A percentile compares a stretch with the other conserved stretches of the same genome.
These are phyloP conservation scores for Odontocolon sp. DNA, from an alignment of 2,888 invertebrate species.

Conservation along the genomic window DNA sequence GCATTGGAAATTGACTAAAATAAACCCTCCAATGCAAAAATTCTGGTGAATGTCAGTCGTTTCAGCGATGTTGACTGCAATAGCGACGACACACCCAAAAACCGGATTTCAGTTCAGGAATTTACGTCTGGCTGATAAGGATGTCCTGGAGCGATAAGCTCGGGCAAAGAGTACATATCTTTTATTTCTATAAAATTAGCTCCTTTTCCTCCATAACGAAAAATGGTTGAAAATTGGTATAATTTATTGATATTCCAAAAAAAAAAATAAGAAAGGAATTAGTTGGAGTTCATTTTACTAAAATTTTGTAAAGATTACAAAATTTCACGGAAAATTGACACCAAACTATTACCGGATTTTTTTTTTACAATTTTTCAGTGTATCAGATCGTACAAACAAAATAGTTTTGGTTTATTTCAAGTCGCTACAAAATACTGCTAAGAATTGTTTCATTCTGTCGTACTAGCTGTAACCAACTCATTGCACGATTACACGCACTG, in stretches of 20 bases:
- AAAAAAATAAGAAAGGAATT: too few relatives aligned
- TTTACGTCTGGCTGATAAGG: conserved; percentile 28
- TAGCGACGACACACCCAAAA: conserved; percentile 37
- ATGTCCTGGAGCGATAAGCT: conserved; percentile 22
- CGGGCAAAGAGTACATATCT: background rate
- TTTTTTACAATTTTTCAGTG: too few relatives aligned
- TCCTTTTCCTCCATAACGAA: background rate
- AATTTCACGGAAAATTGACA: too few relatives aligned
- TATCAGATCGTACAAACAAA: background rate
- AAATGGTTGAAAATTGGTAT: too few relatives aligned
- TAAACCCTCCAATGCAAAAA: too few relatives aligned
- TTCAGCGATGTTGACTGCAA: too few relatives aligned
- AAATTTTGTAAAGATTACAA: too few relatives aligned
- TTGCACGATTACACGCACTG: background rate
- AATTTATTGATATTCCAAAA: too few relatives aligned
- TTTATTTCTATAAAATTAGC: background rate
- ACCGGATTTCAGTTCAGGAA: conserved; percentile 34
- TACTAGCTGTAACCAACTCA: background rate
- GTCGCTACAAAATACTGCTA: background rate
- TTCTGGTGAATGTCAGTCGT: too few relatives aligned
- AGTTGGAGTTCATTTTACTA: too few relatives aligned
- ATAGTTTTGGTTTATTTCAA: background rate
- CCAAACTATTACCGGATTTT: too few relatives aligned
- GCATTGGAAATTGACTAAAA: too few relatives aligned
- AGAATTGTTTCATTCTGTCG: background rate